Conservation (phyloP, 2,113 vertebrate genomes). For the Apteryx owenii region DNA sequence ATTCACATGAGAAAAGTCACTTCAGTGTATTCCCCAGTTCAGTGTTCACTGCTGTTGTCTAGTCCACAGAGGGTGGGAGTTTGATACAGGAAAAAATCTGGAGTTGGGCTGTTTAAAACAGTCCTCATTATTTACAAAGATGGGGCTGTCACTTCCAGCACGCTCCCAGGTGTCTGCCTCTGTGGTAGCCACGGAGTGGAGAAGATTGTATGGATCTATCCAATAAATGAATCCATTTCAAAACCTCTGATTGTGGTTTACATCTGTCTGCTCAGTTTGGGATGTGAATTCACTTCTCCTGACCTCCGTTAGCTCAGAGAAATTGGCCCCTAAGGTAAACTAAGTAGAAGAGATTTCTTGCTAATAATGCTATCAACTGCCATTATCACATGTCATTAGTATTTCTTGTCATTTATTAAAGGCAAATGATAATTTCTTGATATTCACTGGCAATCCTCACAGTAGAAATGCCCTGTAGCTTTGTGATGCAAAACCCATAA, state of each 20-base stretch:
- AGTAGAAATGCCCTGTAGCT: not conserved
- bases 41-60: not conserved
- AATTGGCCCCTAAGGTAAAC: not conserved
- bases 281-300: not conserved
- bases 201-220: not conserved
- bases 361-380: not conserved
- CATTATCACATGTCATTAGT: not conserved
- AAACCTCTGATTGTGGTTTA: not conserved
- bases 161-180: not conserved
- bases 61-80: not conserved
- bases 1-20: not conserved
- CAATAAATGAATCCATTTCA: not conserved
- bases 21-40: not conserved
- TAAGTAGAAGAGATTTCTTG: not conserved
- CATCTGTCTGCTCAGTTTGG: not conserved
- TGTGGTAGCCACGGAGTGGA: fast-evolving
- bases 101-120: not conserved
- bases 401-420: not conserved
- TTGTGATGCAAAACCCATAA: not conserved
- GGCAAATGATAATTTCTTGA: not conserved
- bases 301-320: not conserved
- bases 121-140: not conserved
- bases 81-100: not conserved
- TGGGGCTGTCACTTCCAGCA: not conserved
- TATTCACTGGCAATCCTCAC: not conserved